Percentiles rank a stretch among this genome's conserved stretches.
Conservation (phyloP, 2,797 vertebrate species). For the Leuciscus waleckii region DNA sequence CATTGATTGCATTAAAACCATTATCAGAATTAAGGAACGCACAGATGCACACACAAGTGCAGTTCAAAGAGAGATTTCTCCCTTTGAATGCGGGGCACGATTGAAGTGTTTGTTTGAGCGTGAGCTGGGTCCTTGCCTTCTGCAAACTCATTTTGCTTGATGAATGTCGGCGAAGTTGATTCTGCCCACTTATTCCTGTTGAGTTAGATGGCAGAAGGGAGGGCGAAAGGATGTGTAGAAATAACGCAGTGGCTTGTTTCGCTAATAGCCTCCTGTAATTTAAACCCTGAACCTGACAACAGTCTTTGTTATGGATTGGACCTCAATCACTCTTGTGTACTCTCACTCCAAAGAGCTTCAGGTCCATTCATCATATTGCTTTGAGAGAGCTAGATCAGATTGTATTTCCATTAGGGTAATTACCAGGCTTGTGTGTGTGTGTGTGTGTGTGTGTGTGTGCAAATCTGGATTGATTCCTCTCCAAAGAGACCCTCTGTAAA, state of each 20-base stretch:
- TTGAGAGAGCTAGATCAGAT: slow-evolving; percentile 63
- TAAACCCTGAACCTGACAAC: slow-evolving; percentile 57
- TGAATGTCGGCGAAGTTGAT: slow-evolving; percentile 56
- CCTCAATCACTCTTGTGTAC: slow-evolving; percentile 64
- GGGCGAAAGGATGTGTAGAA: slow-evolving; percentile 44
- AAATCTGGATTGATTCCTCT: slow-evolving; percentile 45
- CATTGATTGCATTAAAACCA: slow-evolving; percentile 53
- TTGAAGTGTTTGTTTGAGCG: slow-evolving; percentile 50
- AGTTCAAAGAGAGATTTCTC: slow-evolving; percentile 49
- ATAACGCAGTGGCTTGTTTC: slow-evolving; percentile 58
- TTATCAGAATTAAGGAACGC: slow-evolving; percentile 50
- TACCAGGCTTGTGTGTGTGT: slow-evolving; percentile 30
- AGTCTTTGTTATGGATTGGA: slow-evolving; percentile 67
- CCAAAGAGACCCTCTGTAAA: slow-evolving; percentile 3
- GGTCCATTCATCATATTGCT: slow-evolving; percentile 65
- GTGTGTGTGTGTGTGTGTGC: slow-evolving; percentile 10
- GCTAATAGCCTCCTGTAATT: slow-evolving; percentile 66
- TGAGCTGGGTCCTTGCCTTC: slow-evolving; percentile 37
- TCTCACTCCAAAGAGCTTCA: slow-evolving; percentile 56
- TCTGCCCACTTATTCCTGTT: slow-evolving; percentile 58
- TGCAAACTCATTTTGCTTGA: slow-evolving; percentile 61
- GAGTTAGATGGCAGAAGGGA: slow-evolving; percentile 49
- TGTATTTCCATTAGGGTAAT: slow-evolving; percentile 69
- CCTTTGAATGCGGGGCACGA: slow-evolving; percentile 56
- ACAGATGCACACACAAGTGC: slow-evolving; percentile 11